Evolutionary conservation across 2,113 vertebrate species (phyloP), one percentile per base, ranked within the genome.

Genomic region (Bagarius yarrelli): DNA sequence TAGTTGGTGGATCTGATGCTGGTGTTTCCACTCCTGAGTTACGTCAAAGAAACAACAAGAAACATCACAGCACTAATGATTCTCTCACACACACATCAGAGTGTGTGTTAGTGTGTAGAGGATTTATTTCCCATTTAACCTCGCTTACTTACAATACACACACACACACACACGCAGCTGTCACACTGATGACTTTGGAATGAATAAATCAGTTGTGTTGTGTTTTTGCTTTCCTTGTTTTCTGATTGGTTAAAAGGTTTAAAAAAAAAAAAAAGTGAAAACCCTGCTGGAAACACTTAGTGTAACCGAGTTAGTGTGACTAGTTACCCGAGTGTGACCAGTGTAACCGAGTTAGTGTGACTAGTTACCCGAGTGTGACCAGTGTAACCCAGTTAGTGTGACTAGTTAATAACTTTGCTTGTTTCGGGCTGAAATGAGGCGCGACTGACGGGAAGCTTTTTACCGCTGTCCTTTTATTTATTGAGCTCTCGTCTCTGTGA

Each of bases 401-500:
- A n/a, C n/a, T n/a, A n/a, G n/a, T n/a, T n/a, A n/a, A n/a, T n/a
- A n/a, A n/a, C n/a, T n/a, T n/a, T n/a, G 30, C 30, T 32, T 12
- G 36, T 23, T 40, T 8, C 8, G 2, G 1, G 13, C 8, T 34
- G 32, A 34, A 64, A 27, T 19, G 61, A 64, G 15, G 27, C 15
- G 11, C 3, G 4, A 66, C 16, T 40, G 32, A 23, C 23, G 21
- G 12, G 63, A 23, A 40, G 40, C 21, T 8, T n/a, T 25, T 69
- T 5, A 25, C 67, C 1, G 25, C 44, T 67, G 64, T 61, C 34
- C 5, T 67, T 63, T 53, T 61, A 60, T 80, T 85, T 82, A 79
- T 76, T 81, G 69, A 66, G 70, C 66, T 76, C 60, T 82, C 36
- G 40, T 78, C 57, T 52, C 80, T 53, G 23, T 72, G 56, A 52